These are phyloP conservation scores for Drosophila trichaetosa DNA, from an alignment of 2,888 invertebrate species.

Conservation along the genomic window DNA sequence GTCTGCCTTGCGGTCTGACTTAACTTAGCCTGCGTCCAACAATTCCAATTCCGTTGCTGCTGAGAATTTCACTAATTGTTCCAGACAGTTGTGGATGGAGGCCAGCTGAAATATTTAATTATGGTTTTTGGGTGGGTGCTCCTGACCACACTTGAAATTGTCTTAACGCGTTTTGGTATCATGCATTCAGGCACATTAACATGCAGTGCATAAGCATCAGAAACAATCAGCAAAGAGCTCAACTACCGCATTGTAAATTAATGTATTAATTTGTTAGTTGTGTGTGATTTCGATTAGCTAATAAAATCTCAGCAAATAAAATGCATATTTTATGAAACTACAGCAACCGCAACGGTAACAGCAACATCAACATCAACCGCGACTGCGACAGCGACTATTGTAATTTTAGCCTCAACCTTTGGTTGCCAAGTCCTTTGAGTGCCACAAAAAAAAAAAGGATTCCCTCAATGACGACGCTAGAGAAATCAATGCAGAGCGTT, in stretches of 20 bases:
- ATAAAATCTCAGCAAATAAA: constrained; percentile 54
- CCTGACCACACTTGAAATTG: constrained; percentile 26
- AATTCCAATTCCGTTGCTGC: constrained; percentile 18
- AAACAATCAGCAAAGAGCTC: constrained; percentile 52
- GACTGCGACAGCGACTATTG: constrained; percentile 32
- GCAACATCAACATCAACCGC: constrained; percentile 16
- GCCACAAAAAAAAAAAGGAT: constrained; percentile 46
- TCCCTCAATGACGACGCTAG: constrained; percentile 52
- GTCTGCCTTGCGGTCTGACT: constrained; percentile 26
- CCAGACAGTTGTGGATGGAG: constrained; percentile 41
- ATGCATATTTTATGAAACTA: constrained; percentile 65
- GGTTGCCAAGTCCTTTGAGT: constrained; percentile 42
- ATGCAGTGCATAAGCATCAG: constrained; percentile 11
- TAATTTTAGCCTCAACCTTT: constrained; percentile 22
- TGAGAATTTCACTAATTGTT: constrained; percentile 66
- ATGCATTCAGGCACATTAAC: constrained; percentile 16
- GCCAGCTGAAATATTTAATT: constrained; percentile 71
- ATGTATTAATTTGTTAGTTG: constrained; percentile 45
- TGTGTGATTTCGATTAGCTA: constrained; percentile 63
- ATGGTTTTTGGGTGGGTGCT: constrained; percentile 49
- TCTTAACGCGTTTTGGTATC: constrained; percentile 5
- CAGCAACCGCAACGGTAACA: constrained; percentile 3
- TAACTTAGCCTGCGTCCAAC: constrained; percentile 11
- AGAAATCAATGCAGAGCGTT: constrained; percentile 65
- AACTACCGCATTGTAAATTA: constrained; percentile 46